Conservation (phyloP, 2,888 invertebrate genomes). For the Ophion slaviceki region DNA sequence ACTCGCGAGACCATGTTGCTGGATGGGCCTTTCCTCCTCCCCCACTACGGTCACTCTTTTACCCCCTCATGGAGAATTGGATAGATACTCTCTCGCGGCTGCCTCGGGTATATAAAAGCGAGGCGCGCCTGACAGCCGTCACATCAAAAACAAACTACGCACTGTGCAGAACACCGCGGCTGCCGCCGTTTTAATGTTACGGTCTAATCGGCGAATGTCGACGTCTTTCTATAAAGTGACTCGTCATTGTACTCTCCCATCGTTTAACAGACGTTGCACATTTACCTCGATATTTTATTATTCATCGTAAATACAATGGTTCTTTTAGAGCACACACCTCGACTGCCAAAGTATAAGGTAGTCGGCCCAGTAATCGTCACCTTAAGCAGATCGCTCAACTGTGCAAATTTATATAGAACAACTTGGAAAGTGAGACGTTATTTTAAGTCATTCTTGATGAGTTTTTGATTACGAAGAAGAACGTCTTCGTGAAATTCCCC, state of each 20-base stretch:
- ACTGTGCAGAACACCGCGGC: constrained; percentile 32
- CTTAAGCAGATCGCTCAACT: no score
- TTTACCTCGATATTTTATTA: not conserved
- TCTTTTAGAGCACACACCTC: not conserved
- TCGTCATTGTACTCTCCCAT: constrained; percentile 46
- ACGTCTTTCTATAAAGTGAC: constrained; percentile 43
- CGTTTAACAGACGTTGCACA: not conserved
- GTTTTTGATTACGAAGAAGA: no score
- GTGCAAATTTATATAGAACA: no score
- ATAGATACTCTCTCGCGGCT: constrained; percentile 26
- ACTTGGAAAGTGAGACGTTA: no score
- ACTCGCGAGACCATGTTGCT: constrained; percentile 1
- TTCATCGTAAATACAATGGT: not conserved
- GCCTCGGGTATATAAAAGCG: constrained; percentile 60
- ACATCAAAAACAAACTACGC: constrained; percentile 50
- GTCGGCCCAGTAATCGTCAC: no score
- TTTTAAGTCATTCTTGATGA: no score
- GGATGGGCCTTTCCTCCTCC: not conserved
- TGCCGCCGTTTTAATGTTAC: constrained; percentile 50
- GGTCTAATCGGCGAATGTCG: constrained; percentile 50
- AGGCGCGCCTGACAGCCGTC: constrained; percentile 48
- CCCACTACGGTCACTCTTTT: not conserved
- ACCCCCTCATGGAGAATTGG: constrained; percentile 19
- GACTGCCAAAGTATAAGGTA: not conserved
- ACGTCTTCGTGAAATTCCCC: no score